Evolutionary conservation across 2,888 invertebrate species (phyloP), one percentile per base, ranked within the genome.

Genomic region (Megaustenia siamemsis): DNA sequence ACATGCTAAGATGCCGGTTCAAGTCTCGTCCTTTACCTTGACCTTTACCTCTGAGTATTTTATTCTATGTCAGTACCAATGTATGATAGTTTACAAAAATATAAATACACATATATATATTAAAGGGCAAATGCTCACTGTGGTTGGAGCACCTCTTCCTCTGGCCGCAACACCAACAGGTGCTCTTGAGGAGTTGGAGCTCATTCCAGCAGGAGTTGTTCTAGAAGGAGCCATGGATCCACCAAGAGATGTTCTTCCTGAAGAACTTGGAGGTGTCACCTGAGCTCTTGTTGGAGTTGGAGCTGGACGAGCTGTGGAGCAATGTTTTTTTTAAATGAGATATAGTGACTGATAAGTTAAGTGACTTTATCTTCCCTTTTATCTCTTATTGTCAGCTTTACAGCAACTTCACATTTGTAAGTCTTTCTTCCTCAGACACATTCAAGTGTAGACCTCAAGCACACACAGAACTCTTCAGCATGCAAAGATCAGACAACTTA

Each of bases 71-170:
- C 10, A 49, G 12, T 12, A 49, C 10, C 10, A 49, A 49, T 18
- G 18, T 49, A 49, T 12, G 49, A 18, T 49, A 18, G 49, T 49
- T 49, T 10, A 49, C 12, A 49, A 49, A 12, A 18, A 49, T 49
- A 12, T 10, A 49, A 12, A 12, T 18, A 49, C 49, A 12, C 12
- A 56, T 21, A n/a, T n/a, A 56, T 56, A 21, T 53, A 3, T 24
- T 56, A 1, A 56, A 12, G 2, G n/a, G n/a, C 8, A 43, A 2
- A 5, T 71, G 68, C 66, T 68, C 45, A 68, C 66, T 68, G 79
- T 43, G 24, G 60, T 40, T 15, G 77, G 77, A 12, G 77, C 77
- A 77, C 43, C 68, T 12, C 66, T 40, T 63, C 79, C 79, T 79
- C 79, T 63, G 18, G 79, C 35, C 28, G 79, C 66, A 77, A 40